Evolutionary conservation across 2,888 invertebrate species (phyloP), one percentile per base, ranked within the genome.

Genomic region (Hylaea fasciaria): DNA sequence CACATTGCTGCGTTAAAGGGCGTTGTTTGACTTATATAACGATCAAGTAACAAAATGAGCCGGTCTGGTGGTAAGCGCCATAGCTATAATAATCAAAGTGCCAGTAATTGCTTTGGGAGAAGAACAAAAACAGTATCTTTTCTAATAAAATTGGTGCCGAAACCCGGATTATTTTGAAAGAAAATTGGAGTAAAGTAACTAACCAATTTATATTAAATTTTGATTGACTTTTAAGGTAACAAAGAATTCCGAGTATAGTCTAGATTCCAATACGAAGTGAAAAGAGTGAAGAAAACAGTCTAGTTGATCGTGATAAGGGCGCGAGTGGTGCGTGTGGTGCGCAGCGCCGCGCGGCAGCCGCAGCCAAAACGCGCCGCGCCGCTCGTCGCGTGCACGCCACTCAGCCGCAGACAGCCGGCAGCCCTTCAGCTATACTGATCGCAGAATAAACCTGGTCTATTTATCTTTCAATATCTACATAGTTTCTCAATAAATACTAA

Each of bases 301-400:
- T 2, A 16, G 32, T 40, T 14, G 60, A 46, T 51, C 50, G 50
- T 46, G 55, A 60, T 46, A 41, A 50, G 55, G 46, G 54, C 41
- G 41, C 37, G 39, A 16, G 45, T 50, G 50, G 46, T 54, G 46
- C 46, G 54, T 47, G 54, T 46, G 40, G 14, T 32, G 32, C 29
- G 17, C 41, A 43, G 17, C 41, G 51, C 39, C 58, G 52, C 13
- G 45, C 60, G 39, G 55, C 32, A 12, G 48, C 44, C 37, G 39
- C 22, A 28, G 29, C 46, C 40, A 37, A 50, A 51, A 37, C 57
- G 53, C 49, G 44, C 12, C 48, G 57, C 52, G 10, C 32, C 32
- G 32, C 28, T 3, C 32, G 32, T 63, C 58, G 63, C 63, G 63
- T 63, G 63, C 58, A 63, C 51, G 63, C 52, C 63, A 63, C 52